Evolutionary conservation across 2,888 invertebrate genomes (phyloP), one percentile per base, ranked within the genome.

Genomic region (Rhagonycha lutea): DNA sequence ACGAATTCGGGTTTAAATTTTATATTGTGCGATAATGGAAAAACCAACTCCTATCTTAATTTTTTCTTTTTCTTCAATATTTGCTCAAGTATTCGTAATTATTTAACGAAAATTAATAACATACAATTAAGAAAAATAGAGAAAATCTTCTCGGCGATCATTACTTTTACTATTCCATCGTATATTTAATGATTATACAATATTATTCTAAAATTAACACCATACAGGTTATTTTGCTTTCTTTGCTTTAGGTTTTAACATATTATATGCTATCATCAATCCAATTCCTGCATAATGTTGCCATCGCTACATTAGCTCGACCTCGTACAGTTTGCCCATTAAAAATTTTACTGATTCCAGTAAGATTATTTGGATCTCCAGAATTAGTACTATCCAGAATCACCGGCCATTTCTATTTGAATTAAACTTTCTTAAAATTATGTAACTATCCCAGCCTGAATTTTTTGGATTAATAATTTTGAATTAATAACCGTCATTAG

Each of bases 221-320:
- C 26, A 3, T 65, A 24, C 2, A 65, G 8, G 3, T 14, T 26
- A n/a, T 3, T 72, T 32, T 68, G 32, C 18, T 26, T 77, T 72
- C 60, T 77, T 75, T 26, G 73, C 14, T 73, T 92, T 91, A 24
- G 94, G 94, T 87, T 93, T 94, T 71, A 94, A 81, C 61, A 89
- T 86, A 78, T 91, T 90, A 87, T 94, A 94, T 69, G 92, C 86
- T 82, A 92, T 91, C 70, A 94, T 47, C 0, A 91, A 86, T 62
- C 92, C 94, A 73, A 93, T 82, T 18, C 89, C 87, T 70, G 91
- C 92, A 83, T 94, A 94, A n/a, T 11, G 94, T 94, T 14, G 93
- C 93, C 86, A 93, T 92, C 65, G 94, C 93, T 71, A 92, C 95
- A 88, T 95, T 94, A 72, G 93, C 94, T 86, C 95, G 91, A 75